Evolutionary conservation across 2,113 vertebrate genomes (phyloP).

Genomic region (Tyto alba): DNA sequence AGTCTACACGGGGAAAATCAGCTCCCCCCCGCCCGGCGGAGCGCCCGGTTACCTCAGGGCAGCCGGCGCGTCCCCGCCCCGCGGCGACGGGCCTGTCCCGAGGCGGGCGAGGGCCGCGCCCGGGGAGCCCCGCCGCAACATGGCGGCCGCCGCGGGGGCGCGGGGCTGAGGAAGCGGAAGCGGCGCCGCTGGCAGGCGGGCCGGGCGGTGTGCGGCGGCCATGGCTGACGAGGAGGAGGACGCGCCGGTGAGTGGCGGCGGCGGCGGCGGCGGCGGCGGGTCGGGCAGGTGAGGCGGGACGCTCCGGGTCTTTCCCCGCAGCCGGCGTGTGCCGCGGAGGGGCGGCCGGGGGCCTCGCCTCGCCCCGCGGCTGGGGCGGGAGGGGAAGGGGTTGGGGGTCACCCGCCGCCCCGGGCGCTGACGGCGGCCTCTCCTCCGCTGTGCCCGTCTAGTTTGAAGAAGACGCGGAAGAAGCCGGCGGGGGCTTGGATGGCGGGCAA

Average conservation of each 20-base stretch:
- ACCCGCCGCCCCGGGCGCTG: not conserved
- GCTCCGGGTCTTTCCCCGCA: not conserved
- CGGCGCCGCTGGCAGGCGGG: too few relatives aligned
- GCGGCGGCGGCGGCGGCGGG: fast-evolving
- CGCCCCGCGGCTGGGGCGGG: not conserved
- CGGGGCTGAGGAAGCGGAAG: not conserved
- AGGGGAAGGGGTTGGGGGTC: not conserved
- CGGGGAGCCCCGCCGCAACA: too few relatives aligned
- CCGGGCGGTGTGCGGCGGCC: fast-evolving
- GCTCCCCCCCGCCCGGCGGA: too few relatives aligned
- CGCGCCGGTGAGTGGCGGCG: conserved; percentile 42
- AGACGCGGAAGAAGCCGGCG: conserved; percentile 83
- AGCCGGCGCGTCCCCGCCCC: too few relatives aligned
- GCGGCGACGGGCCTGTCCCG: too few relatives aligned
- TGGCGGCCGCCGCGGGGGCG: not conserved
- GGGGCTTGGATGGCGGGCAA: conserved; percentile 83
- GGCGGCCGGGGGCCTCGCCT: not conserved
- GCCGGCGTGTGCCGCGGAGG: not conserved
- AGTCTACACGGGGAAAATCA: too few relatives aligned
- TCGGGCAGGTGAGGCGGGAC: too few relatives aligned
- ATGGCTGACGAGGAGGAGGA: conserved; percentile 79
- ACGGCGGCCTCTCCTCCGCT: not conserved
- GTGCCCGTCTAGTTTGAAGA: conserved; percentile 79
- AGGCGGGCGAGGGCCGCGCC: too few relatives aligned
- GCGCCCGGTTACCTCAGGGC: too few relatives aligned